phyloP scores from a whole-genome alignment of 2,113 vertebrate species.

The Xiphorhynchus elegans region DNA sequence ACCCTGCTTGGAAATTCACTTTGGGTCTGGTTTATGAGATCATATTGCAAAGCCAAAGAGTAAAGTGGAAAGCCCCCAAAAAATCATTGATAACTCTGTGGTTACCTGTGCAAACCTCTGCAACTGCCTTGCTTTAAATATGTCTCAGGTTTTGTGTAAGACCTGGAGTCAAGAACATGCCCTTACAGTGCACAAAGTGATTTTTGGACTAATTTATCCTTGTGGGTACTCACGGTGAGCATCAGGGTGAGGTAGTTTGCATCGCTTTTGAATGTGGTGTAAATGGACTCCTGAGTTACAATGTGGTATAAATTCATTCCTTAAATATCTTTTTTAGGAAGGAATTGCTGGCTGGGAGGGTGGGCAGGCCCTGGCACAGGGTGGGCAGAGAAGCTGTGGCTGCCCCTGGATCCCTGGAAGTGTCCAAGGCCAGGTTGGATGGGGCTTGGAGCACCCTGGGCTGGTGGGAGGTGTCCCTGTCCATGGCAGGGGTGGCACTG shows the following conservation, averaged over 20 bases:
- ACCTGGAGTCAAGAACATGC: not conserved
- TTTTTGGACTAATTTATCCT: not conserved
- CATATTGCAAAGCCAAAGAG: not conserved
- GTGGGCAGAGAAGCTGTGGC: not conserved
- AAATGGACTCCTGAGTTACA: not conserved
- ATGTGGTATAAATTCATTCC: not conserved
- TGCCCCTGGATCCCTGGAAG: not conserved
- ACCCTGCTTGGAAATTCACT: not conserved
- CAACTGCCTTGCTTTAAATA: not conserved
- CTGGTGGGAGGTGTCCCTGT: not conserved
- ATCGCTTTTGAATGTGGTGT: not conserved
- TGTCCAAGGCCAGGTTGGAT: not conserved
- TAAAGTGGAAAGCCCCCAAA: constrained; percentile 39
- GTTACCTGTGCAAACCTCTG: not conserved
- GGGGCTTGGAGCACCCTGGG: not conserved
- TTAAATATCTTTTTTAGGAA: not conserved
- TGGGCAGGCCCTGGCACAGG: not conserved
- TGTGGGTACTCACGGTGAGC: not conserved
- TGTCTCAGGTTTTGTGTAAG: not conserved
- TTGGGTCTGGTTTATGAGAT: not conserved
- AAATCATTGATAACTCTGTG: not conserved
- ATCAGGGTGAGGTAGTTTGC: not conserved
- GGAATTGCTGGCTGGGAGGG: not conserved
- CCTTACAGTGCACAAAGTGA: not conserved
- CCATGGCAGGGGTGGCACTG: not conserved